Conservation (phyloP, 2,113 vertebrate species). For the Butastur rufipennis region DNA sequence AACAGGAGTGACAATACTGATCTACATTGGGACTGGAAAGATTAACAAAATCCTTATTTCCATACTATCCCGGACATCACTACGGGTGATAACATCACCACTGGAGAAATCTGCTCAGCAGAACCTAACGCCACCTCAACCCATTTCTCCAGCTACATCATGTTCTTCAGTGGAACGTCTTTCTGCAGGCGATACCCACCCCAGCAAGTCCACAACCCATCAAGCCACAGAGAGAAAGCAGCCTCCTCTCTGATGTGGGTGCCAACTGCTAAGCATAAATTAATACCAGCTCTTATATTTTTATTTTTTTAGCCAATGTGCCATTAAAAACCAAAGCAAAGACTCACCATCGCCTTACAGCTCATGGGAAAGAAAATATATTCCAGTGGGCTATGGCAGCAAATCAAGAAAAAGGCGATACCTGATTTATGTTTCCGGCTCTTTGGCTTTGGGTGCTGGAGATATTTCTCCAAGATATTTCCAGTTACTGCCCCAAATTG, state of each 20-base stretch:
- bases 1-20: neutral
- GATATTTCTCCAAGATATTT: neutral
- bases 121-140: rapidly evolving
- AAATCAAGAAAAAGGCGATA: neutral
- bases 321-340: neutral
- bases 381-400: neutral
- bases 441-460: neutral
- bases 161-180: neutral
- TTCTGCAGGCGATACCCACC: neutral
- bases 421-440: neutral
- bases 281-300: neutral
- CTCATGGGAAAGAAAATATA: neutral
- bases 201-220: neutral
- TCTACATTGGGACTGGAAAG: neutral
- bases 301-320: neutral
- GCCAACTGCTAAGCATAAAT: neutral
- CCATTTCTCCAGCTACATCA: neutral
- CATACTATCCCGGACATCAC: rapidly evolving
- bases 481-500: neutral
- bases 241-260: neutral
- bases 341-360: neutral
- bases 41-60: neutral
- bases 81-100: neutral
- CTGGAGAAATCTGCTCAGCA: neutral
- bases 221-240: neutral